A percentile compares a stretch with the other conserved stretches of the same genome.
phyloP scores from a whole-genome alignment of 2,113 vertebrate species.

The Andinoacara biseriatus region DNA sequence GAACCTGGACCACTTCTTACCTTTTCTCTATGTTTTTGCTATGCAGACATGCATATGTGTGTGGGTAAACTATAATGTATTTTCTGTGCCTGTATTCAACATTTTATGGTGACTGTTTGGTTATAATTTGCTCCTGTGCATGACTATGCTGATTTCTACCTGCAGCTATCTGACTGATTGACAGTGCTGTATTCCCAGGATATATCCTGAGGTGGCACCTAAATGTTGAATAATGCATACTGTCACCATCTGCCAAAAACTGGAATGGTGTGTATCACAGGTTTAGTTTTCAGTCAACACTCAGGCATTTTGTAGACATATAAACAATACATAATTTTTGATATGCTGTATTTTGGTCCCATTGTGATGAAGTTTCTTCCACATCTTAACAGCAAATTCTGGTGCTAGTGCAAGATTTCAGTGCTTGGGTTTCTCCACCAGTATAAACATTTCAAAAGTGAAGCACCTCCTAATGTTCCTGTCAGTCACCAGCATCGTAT shows the following conservation, averaged over 20 bases:
- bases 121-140: neutral
- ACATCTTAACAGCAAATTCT: neutral
- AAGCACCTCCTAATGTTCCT: neutral
- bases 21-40: neutral
- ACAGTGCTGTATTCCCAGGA: constrained; percentile 21
- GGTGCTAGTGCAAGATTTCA: neutral
- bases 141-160: neutral
- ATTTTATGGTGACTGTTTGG: neutral
- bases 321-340: constrained; percentile 23
- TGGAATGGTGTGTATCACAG: neutral
- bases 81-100: neutral
- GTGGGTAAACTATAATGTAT: neutral
- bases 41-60: neutral
- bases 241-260: constrained; percentile 25
- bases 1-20: neutral
- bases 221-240: constrained; percentile 51
- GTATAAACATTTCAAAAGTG: neutral
- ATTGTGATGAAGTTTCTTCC: neutral
- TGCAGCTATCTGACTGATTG: constrained; percentile 19
- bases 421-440: neutral
- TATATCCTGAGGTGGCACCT: constrained; percentile 17
- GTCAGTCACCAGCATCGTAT: neutral
- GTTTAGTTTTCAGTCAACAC: neutral
- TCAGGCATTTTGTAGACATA: neutral
- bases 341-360: constrained; percentile 3